Percentiles rank a stretch among this genome's conserved stretches.
phyloP scores from a whole-genome alignment of 2,113 vertebrate genomes.

The Cyphomyrus plagiostoma region DNA sequence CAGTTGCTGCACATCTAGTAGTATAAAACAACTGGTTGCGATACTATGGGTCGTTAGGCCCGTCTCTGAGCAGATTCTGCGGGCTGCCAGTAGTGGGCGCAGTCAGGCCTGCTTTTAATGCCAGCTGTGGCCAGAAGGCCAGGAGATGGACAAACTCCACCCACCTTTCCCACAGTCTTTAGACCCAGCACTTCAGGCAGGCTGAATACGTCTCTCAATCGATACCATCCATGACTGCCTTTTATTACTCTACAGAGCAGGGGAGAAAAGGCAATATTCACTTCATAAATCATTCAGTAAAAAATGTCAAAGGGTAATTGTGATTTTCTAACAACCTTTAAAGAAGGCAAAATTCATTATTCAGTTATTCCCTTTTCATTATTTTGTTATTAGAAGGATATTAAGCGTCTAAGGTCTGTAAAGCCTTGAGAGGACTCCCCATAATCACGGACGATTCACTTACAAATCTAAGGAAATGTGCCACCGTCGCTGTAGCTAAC shows the following conservation, averaged over 20 bases:
- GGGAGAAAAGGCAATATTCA: constrained; percentile 58
- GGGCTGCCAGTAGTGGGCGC: background rate
- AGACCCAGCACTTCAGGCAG: background rate
- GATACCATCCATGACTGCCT: constrained; percentile 12
- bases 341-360: constrained; percentile 63
- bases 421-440: background rate
- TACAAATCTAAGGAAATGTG: background rate
- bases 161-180: background rate
- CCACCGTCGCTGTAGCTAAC: background rate
- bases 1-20: background rate
- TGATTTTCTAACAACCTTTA: constrained; percentile 65
- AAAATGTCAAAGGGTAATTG: constrained; percentile 69
- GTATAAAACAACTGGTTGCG: background rate
- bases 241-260: constrained; percentile 24
- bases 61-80: background rate
- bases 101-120: background rate
- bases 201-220: constrained; percentile 10
- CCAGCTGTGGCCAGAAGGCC: background rate
- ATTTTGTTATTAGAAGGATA: constrained; percentile 10
- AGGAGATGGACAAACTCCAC: background rate
- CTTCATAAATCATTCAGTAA: constrained; percentile 73
- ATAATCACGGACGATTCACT: background rate
- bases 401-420: background rate
- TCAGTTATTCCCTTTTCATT: constrained; percentile 60
- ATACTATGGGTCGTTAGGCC: background rate